Base-by-base conservation (phyloP, 2,888 invertebrate genomes). In the Taphrorychus bicolor region DNA sequence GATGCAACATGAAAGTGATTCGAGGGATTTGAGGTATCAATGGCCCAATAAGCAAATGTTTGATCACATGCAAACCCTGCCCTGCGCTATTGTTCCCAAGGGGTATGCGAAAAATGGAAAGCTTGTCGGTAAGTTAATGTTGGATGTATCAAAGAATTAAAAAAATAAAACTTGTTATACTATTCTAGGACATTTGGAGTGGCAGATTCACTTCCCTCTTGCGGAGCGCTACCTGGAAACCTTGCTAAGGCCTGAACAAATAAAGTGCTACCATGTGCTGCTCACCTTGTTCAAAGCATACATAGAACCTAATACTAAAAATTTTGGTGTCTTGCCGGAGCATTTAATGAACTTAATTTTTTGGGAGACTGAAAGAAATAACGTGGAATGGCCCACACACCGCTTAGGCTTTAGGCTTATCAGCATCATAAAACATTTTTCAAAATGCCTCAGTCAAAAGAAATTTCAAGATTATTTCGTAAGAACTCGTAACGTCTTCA, bases 201-300 rank as follows among this genome's bases (percentile, higher is more conserved):
- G 94, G 94, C 89, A 89, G 79, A 84, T 93, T 2, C 85, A 87
- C 42, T 94, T 93, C 77, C 92, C 92, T 0, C 88, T 89, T 60
- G 92, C 91, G 0, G 93, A 93, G 79, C 85, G 88, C 19, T 91
- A 88, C 76, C 82, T 94, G 71, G 91, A 93, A 78, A 88, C 88
- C 14, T 87, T 88, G 72, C 84, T 93, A 77, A 87, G 88, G 0
- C 88, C 88, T 76, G 85, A 89, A 0, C 94, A 94, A 75, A 86
- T 90, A 49, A 86, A 90, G 68, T 87, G 91, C 64, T 90, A 90
- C 75, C 82, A 92, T 71, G 87, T 92, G 72, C 82, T 89, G 1
- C 82, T 92, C 69, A 83, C 87, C 40, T 79, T 94, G n/a, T 87
- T 90, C 71, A 91, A 91, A 78, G 87, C 88, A 0, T 93, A 89